These are phyloP conservation scores for Anabas testudineus DNA, from an alignment of 2,797 vertebrate genomes.

Conservation along the genomic window DNA sequence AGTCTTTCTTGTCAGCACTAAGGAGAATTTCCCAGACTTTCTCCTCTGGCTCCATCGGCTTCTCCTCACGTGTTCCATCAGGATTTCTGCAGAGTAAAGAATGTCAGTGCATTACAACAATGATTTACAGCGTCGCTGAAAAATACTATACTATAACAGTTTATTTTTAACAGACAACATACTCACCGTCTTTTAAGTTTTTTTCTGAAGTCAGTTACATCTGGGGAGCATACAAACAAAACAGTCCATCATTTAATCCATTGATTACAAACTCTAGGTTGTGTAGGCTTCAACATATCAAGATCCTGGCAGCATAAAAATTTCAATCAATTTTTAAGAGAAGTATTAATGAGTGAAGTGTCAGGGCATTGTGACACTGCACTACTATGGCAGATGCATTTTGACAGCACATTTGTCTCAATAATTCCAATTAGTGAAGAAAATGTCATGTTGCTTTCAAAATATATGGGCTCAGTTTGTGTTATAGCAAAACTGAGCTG, in stretches of 20 bases:
- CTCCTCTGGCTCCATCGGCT: constrained; percentile 78
- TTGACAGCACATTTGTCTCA: constrained; percentile 22
- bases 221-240: constrained; percentile 47
- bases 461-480: constrained; percentile 4
- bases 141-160: not conserved
- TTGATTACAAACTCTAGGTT: not conserved
- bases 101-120: not conserved
- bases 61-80: constrained; percentile 72
- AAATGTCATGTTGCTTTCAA: constrained; percentile 39
- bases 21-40: constrained; percentile 91
- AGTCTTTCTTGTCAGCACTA: constrained; percentile 91
- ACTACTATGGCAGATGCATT: constrained; percentile 34
- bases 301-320: not conserved
- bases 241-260: not conserved
- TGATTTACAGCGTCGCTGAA: not conserved
- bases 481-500: constrained; percentile 1
- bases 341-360: constrained; percentile 9
- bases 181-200: constrained; percentile 88
- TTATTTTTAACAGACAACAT: not conserved
- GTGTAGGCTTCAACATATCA: not conserved
- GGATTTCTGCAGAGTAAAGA: constrained; percentile 52
- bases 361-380: not conserved
- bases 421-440: constrained; percentile 40
- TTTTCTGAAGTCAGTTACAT: constrained; percentile 81
- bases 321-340: constrained; percentile 15